These are phyloP conservation scores for Drosophila quadrilineata DNA, from an alignment of 1,140 invertebrate species.

Conservation along the genomic window DNA sequence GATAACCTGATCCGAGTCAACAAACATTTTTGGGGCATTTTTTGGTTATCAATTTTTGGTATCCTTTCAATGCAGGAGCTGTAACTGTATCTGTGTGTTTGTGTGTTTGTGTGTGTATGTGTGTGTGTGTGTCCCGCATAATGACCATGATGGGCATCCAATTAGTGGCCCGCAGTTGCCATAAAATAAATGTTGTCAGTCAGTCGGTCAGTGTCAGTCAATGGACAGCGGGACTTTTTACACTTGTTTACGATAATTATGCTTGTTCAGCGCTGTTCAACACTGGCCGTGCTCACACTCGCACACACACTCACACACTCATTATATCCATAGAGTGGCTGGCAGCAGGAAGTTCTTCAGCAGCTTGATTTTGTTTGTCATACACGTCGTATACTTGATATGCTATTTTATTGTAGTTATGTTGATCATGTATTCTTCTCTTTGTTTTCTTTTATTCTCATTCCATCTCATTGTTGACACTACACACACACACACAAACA, in stretches of 20 bases:
- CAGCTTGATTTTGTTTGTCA: neutral
- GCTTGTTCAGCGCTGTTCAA: neutral
- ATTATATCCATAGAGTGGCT: neutral
- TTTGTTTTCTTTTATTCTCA: conserved; percentile 25
- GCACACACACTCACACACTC: neutral
- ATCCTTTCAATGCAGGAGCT: too few relatives aligned
- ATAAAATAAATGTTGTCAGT: conserved; percentile 40
- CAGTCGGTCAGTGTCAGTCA: neutral
- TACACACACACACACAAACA: neutral
- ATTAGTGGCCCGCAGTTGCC: conserved; percentile 54
- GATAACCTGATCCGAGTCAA: neutral
- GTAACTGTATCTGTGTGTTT: too few relatives aligned
- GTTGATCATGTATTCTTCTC: conserved; percentile 22
- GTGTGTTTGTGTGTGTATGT: too few relatives aligned
- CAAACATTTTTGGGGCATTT: conserved; percentile 25
- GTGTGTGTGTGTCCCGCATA: conserved; percentile 65
- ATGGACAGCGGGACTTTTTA: neutral
- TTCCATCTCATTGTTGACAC: conserved; percentile 7
- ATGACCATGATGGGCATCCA: conserved; percentile 42
- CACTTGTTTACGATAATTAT: conserved; percentile 21
- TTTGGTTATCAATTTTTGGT: conserved; percentile 12
- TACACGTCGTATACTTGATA: conserved; percentile 18
- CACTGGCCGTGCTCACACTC: too few relatives aligned
- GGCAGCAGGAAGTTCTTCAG: too few relatives aligned
- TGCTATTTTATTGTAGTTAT: conserved; percentile 20